Evolutionary conservation across 2,113 vertebrate species (phyloP).

Genomic region (Pyrgilauda ruficollis): DNA sequence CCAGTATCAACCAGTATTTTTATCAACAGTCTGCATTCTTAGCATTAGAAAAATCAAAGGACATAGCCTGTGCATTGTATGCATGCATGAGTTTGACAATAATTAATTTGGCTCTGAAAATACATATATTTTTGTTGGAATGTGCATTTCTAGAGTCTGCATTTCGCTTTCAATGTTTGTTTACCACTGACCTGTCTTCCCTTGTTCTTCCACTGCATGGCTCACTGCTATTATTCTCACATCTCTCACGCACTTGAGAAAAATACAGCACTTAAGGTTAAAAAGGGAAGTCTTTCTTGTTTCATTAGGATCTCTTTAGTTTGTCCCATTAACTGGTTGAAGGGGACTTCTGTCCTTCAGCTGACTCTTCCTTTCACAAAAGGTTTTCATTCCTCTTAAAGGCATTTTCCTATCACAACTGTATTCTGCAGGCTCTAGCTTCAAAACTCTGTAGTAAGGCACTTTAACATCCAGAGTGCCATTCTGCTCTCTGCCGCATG

Average conservation of each 20-base stretch:
- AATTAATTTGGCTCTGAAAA: neutral
- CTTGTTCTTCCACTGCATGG: neutral
- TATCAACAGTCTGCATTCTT: neutral
- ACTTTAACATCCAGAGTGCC: neutral
- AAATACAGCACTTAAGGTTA: neutral
- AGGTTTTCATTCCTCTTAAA: neutral
- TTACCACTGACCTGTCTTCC: neutral
- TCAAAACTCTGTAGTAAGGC: neutral
- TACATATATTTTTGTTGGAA: neutral
- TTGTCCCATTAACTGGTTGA: neutral
- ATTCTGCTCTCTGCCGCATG: rapidly evolving
- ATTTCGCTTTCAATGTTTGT: neutral
- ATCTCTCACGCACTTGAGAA: neutral
- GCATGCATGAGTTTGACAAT: neutral
- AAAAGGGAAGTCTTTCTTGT: neutral
- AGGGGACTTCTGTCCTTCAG: neutral
- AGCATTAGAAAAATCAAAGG: neutral
- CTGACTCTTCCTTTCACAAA: neutral
- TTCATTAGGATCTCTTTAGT: neutral
- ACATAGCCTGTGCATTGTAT: neutral
- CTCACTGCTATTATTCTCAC: neutral
- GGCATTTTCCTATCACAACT: neutral
- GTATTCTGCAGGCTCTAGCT: neutral
- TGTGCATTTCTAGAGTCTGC: neutral
- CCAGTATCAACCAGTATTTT: neutral